These are phyloP conservation scores for Eupithecia subfuscata DNA, from an alignment of 2,888 invertebrate species.

Conservation along the genomic window DNA sequence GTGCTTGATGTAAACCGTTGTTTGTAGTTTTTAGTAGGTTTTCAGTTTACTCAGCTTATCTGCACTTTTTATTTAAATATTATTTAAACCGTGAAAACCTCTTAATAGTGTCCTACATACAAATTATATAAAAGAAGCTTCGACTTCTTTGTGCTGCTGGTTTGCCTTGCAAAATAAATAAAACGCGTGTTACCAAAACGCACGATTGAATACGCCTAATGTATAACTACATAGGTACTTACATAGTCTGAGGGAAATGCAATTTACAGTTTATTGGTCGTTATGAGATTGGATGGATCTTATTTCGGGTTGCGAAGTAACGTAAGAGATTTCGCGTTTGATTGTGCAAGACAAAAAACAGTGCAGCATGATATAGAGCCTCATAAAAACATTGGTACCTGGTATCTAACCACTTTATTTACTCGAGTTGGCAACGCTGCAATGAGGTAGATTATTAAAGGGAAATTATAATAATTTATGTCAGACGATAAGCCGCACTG, in stretches of 20 bases:
- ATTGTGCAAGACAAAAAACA: not conserved
- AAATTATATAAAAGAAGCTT: too few relatives aligned
- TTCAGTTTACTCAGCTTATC: too few relatives aligned
- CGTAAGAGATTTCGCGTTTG: not conserved
- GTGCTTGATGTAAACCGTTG: too few relatives aligned
- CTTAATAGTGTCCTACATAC: too few relatives aligned
- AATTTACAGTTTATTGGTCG: conserved; percentile 4
- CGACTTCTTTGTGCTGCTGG: too few relatives aligned
- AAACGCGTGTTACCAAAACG: not conserved
- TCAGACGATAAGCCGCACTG: conserved; percentile 50
- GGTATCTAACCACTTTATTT: conserved; percentile 20
- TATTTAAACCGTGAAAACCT: too few relatives aligned
- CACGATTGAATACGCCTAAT: not conserved
- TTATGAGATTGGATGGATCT: conserved; percentile 1
- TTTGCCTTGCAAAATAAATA: too few relatives aligned
- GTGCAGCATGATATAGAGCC: not conserved
- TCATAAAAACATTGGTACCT: conserved; percentile 12
- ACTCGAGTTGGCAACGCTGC: conserved; percentile 36
- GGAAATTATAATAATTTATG: conserved; percentile 58
- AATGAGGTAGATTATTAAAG: conserved; percentile 48
- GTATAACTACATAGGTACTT: not conserved
- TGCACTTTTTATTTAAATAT: too few relatives aligned
- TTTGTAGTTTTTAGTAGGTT: too few relatives aligned
- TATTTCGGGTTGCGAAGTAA: conserved; percentile 1
- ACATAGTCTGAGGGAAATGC: not conserved